These are phyloP conservation scores for Trichoplax adhaerens DNA, from an alignment of 37 sponge, comb jelly and placozoan species.

Conservation along the genomic window DNA sequence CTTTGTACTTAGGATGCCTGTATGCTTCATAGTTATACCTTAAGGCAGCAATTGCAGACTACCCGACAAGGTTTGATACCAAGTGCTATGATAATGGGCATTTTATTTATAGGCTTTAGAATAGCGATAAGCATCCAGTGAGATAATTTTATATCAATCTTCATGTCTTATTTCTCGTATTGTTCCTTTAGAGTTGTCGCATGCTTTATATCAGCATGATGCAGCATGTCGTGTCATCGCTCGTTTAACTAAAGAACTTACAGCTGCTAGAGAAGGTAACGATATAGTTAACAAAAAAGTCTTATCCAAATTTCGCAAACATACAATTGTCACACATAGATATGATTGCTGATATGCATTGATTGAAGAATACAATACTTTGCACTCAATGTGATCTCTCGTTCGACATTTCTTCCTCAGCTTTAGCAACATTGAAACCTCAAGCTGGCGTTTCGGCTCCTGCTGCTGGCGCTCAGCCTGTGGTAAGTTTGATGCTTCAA, in stretches of 20 bases:
- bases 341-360: not conserved
- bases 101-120: too few species aligned
- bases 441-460: conserved; percentile 48
- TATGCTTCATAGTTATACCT: conserved; percentile 94
- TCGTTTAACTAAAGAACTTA: conserved; percentile 81
- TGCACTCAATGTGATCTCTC: not conserved
- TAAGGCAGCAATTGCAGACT: conserved; percentile 95
- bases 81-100: too few species aligned
- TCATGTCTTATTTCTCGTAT: not conserved
- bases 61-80: conserved; percentile 58
- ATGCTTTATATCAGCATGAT: conserved; percentile 98
- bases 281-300: not conserved
- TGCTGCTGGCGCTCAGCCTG: not conserved
- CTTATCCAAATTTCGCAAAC: not conserved
- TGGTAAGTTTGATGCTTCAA: not conserved
- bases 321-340: not conserved
- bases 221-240: conserved; percentile 99
- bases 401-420: conserved; percentile 16
- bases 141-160: not conserved
- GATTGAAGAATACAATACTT: not conserved
- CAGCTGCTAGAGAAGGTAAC: conserved; percentile 91
- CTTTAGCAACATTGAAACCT: conserved; percentile 79
- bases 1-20: conserved; percentile 60
- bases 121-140: not conserved
- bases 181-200: conserved; percentile 61